phyloP scores from a whole-genome alignment of 2,888 invertebrate species.

The Marronus borbonicus region DNA sequence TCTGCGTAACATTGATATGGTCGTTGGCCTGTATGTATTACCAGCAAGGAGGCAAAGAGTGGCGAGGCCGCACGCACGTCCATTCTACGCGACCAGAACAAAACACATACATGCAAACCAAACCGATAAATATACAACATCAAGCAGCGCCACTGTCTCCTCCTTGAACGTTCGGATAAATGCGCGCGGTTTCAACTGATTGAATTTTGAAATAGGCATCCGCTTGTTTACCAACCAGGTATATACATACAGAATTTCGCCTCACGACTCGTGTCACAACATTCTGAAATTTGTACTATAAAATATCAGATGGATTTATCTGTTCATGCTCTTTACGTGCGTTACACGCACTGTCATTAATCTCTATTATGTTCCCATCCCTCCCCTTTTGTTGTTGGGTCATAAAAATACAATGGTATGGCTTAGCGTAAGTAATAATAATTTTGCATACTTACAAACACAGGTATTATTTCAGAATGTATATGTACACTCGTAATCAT shows the following conservation, averaged over 20 bases:
- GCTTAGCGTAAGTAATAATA: background rate
- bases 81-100: conserved; percentile 57
- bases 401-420: conserved; percentile 31
- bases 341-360: conserved; percentile 17
- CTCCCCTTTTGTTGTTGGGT: conserved; percentile 19
- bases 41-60: conserved; percentile 36
- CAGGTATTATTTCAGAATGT: background rate
- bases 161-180: conserved; percentile 61
- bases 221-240: conserved; percentile 61
- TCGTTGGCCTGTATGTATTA: conserved; percentile 66
- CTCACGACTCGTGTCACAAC: conserved; percentile 7
- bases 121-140: conserved; percentile 52
- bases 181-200: conserved; percentile 59
- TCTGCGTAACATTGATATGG: conserved; percentile 66
- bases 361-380: conserved; percentile 18
- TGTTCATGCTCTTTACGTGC: conserved; percentile 2
- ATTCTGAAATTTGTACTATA: background rate
- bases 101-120: conserved; percentile 54
- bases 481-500: background rate
- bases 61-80: conserved; percentile 65
- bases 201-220: conserved; percentile 61
- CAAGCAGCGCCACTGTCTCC: conserved; percentile 61
- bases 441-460: background rate
- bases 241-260: conserved; percentile 54
- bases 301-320: background rate